Base-by-base conservation (phyloP, 2,113 vertebrate species). In the Ivindomyrus marchei region DNA sequence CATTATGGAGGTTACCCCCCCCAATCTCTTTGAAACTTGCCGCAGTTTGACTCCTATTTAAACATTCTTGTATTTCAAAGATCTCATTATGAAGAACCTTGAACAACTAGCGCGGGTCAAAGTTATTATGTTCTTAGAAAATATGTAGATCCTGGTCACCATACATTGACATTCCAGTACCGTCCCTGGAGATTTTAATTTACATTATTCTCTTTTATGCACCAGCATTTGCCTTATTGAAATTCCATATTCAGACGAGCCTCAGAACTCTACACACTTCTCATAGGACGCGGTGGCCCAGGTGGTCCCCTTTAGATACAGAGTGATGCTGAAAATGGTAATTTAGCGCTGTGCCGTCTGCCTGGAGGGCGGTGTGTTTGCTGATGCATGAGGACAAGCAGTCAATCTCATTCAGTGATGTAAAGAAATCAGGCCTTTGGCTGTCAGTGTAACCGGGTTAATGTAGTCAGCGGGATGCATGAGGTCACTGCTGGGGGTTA, bases 401-500 rank as follows among this genome's bases (percentile, higher is more conserved):
- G 86, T 39, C 31, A 52, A 87, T 87, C 49, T 27, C 86, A 87
- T 19, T 50, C 21, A 4, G n/a, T 42, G n/a, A 87, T 36, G 47
- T 85, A 47, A 85, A 47, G 83, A 13, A 39, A 77, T 36, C 39
- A 85, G 42, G 42, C 85, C 49, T 87, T n/a, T 42, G 27, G 46
- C 49, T 87, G 47, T 3, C n/a, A 87, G 85, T 15, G 24, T 87
- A 53, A 52, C 49, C 49, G 2, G 83, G 83, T 85, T 45, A 85
- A 85, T 49, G 45, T 39, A 77, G 39, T 85, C 42, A 85, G 45
- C 39, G 21, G 83, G 83, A n/a, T 24, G 21, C 19, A 49, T 21
- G 19, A 85, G 83, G 83, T 85, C 83, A 46, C 83, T 85, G 83
- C 70, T 77, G 70, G 70, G 70, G 70, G 70, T 74, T 39, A 74